Conservation (phyloP, 1,140 invertebrate genomes). For the Platyscapa corneri region DNA sequence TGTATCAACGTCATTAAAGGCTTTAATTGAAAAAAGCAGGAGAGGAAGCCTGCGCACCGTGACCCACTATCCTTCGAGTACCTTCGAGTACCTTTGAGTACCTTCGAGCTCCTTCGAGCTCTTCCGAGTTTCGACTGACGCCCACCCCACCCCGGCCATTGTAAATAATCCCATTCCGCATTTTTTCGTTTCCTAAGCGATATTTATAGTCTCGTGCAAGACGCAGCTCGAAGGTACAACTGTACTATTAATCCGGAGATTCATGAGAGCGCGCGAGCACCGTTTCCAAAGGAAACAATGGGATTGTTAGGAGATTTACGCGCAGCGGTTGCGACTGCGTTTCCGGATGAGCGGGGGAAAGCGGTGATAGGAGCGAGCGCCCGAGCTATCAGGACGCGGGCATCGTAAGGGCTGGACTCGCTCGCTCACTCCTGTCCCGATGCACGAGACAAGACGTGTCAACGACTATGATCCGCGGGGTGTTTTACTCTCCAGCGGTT, state of each 20-base stretch:
- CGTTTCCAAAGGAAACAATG: slow-evolving; percentile 42
- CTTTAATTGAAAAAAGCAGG: slow-evolving; percentile 1
- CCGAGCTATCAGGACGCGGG: background rate
- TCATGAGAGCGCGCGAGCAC: slow-evolving; percentile 15
- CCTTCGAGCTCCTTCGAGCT: background rate
- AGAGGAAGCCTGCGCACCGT: background rate
- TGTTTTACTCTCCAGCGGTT: slow-evolving; percentile 12
- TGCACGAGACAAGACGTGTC: slow-evolving; percentile 13
- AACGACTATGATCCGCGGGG: slow-evolving; percentile 12
- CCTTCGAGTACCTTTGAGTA: no score
- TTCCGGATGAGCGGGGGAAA: slow-evolving; percentile 11
- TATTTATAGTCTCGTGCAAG: slow-evolving; percentile 32
- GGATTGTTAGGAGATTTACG: slow-evolving; percentile 47
- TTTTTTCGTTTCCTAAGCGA: slow-evolving; percentile 12
- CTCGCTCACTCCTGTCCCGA: background rate
- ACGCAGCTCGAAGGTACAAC: slow-evolving; percentile 33
- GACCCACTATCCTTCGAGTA: background rate
- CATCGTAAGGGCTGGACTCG: background rate
- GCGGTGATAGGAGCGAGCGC: background rate
- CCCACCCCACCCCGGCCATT: background rate
- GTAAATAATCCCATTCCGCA: slow-evolving; percentile 14
- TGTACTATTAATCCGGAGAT: slow-evolving; percentile 40
- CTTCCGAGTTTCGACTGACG: background rate
- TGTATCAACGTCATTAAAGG: background rate
- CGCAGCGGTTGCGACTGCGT: slow-evolving; percentile 26